Percentiles rank a stretch among this genome's conserved stretches.
Evolutionary conservation across 1,140 invertebrate species (phyloP).

Genomic region (Camponotus pennsylvanicus): DNA sequence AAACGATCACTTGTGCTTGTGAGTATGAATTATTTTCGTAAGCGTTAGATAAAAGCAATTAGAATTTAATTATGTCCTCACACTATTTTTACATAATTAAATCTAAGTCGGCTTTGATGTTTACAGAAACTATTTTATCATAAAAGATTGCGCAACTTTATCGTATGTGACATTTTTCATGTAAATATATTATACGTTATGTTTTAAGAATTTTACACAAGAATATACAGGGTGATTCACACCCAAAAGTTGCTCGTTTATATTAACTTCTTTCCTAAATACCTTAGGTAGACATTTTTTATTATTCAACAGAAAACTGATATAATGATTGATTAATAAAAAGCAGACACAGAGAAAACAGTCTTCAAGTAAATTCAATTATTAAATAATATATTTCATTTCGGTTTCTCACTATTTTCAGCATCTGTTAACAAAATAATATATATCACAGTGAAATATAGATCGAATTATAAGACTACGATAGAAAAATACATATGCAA

Average conservation of each 20-base stretch:
- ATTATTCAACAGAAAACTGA: background rate
- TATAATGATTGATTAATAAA: too few species aligned
- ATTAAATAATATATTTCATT: background rate
- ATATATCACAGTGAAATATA: too few species aligned
- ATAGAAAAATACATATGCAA: too few species aligned
- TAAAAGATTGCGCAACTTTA: slow-evolving; percentile 26
- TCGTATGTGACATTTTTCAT: slow-evolving; percentile 23
- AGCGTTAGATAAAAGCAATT: background rate
- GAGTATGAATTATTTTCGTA: slow-evolving; percentile 12
- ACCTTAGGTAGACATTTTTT: background rate
- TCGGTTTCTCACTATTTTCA: too few species aligned
- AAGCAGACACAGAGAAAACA: too few species aligned
- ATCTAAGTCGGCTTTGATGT: background rate
- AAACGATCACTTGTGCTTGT: background rate
- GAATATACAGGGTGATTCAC: slow-evolving; percentile 29
- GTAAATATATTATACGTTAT: slow-evolving; percentile 37
- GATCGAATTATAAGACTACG: too few species aligned
- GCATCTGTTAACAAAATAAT: too few species aligned
- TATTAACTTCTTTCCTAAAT: slow-evolving; percentile 22
- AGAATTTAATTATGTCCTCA: slow-evolving; percentile 3
- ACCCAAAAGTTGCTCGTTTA: slow-evolving; percentile 6
- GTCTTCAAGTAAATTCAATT: too few species aligned
- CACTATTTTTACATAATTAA: background rate
- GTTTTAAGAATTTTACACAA: slow-evolving; percentile 47
- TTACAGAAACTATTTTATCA: background rate